Conservation (phyloP, 2,113 vertebrate species). For the Cepphus grylle region DNA sequence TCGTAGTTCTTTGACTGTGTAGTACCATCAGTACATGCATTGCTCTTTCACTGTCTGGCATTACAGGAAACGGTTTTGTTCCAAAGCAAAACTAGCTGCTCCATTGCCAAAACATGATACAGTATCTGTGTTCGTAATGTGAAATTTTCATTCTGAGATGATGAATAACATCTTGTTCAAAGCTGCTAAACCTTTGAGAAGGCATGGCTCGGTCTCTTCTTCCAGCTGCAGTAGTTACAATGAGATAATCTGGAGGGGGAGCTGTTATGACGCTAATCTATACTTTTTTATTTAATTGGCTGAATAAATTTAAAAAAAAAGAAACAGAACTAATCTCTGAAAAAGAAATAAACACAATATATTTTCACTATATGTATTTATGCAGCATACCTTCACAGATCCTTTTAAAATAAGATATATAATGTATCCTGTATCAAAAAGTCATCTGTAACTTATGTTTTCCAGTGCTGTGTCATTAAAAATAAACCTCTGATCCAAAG, state of each 20-base stretch:
- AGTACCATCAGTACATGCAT: constrained; percentile 74
- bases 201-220: constrained; percentile 26
- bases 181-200: constrained; percentile 47
- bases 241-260: neutral
- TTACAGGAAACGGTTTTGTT: constrained; percentile 71
- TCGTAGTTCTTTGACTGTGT: constrained; percentile 74
- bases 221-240: constrained; percentile 8
- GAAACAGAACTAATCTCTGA: constrained; percentile 17
- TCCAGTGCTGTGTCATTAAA: constrained; percentile 80
- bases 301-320: constrained; percentile 11
- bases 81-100: constrained; percentile 71
- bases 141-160: constrained; percentile 60
- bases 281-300: constrained; percentile 67
- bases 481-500: constrained; percentile 77
- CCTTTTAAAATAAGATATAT: constrained; percentile 63
- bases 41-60: constrained; percentile 77
- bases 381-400: constrained; percentile 65
- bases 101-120: constrained; percentile 79
- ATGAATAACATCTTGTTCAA: constrained; percentile 11
- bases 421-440: constrained; percentile 72
- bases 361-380: constrained; percentile 75
- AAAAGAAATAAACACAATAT: constrained; percentile 64
- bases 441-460: constrained; percentile 78
- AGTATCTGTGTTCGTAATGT: constrained; percentile 68
- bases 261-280: constrained; percentile 44